Base-by-base conservation (phyloP, 2,888 invertebrate genomes). In the Bhutanitis thaidina region DNA sequence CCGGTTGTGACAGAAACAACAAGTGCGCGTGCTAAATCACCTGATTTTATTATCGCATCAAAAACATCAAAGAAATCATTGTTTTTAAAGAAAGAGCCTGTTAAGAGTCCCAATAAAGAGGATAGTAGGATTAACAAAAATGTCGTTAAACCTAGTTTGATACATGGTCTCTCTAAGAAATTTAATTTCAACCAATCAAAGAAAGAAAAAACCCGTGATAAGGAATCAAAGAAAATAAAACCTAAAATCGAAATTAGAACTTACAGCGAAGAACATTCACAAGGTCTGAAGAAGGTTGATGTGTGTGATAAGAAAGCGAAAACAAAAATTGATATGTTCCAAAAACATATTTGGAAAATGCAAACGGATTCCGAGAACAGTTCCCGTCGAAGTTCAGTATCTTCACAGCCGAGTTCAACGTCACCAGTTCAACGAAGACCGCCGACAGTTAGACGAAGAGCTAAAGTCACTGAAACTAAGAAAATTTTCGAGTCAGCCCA, bases 311-410 rank as follows among this genome's bases (percentile, higher is more conserved):
- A 74, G 38, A 87, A 87, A 66, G 90, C 90, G 1, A 89, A 84
- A 64, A 72, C 77, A 0, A 86, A 85, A 61, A 90, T 90, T 4
- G 89, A 90, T 55, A 78, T 89, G 78, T 90, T 90, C 49, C 90
- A 90, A 74, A 88, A 84, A 57, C 83, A 87, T 51, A 85, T 90
- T 54, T 71, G 68, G 52, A 81, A 82, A 60, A 69, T 74, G 1
- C 81, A 89, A 57, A 71, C 85, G 0, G 86, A 87, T 55, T 82
- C 86, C 0, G 84, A 89, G 45, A 71, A 67, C 40, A 86, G 83
- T 57, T 90, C 90, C 9, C 29, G 25, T 7, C 29, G 45, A 34
- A 81, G 79, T 57, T 85, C 85, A 0, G 49, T 79, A 12, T 75
- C 77, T 0, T 81, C 81, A 5, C 71, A 74, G 0, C 75, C 77